Base-by-base conservation (phyloP, 2,113 vertebrate genomes). In the Piprites chloris region DNA sequence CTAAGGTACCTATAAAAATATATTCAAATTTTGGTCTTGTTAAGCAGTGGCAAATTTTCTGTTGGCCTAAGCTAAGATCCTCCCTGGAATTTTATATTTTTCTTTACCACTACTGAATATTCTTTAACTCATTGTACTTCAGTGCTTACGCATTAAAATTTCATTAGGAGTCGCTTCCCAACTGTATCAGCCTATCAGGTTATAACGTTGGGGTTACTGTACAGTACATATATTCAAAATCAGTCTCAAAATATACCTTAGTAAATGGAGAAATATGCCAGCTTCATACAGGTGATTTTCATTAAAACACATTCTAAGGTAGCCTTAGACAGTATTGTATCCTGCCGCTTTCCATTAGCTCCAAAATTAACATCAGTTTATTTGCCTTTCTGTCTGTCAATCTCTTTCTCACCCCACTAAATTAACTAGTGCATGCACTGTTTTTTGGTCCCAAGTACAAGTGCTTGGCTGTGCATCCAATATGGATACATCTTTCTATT, bases 181-280 rank as follows among this genome's bases (percentile, higher is more conserved):
- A 4, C 68, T 3, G 0, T 22, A 9, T 47, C 1, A 5, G 5
- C 67, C 58, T 27, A 27, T 39, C 61, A 28, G 55, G 20, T 7
- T 63, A 16, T 13, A 59, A 2, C 12, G 55, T 61, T 79, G 47
- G n/a, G 6, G 6, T 16, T 66, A 22, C 5, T 50, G 9, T 49
- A 19, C 2, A 41, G n/a, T 20, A 77, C 6, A 10, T 41, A 41
- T 66, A 13, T 35, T 26, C 21, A 72, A 63, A 86, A 53, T 67
- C 7, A 32, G 18, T 26, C 37, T 77, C 32, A 62, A 90, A 83
- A 47, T 59, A 6, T 21, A 16, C 9, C 12, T 61, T 26, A 83
- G 11, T 39, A 92, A 65, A 79, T 11, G 5, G 13, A 73, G 27
- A 86, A 73, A 65, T 44, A 49, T 9, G 6, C 4, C 14, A 41